Base-by-base conservation (phyloP, 2,797 vertebrate genomes). In the Platyrinchus mystaceus region DNA sequence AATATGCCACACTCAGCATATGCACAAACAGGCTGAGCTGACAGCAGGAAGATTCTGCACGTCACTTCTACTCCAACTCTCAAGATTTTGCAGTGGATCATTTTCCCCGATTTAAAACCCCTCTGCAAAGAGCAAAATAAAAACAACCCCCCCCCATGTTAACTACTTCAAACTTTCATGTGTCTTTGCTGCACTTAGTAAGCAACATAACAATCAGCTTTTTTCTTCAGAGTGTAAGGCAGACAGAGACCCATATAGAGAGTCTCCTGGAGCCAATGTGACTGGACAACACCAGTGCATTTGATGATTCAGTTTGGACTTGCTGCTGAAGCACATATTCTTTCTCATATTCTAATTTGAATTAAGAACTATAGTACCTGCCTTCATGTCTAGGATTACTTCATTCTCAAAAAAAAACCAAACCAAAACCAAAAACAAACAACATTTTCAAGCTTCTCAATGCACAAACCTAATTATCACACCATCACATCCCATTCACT, bases 1-100 rank as follows among this genome's bases (percentile, higher is more conserved):
- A 94, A 87, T 77, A 93, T 62, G 75, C 81, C 68, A 87, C 71
- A 47, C 37, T 92, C 81, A 92, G 92, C 94, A 95, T 90, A 95
- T 80, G 88, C 18, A 92, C 5, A 3, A 89, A 84, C 86, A 95
- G 70, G 74, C 95, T 94, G 93, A 95, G 75, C 60, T 92, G 92
- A 93, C 90, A 95, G 81, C 74, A 76, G 44, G 67, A 90, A 90
- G 84, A 77, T 93, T 92, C 76, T 90, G 73, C 66, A 81, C 1
- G 37, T 82, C 94, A 94, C 32, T 92, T 94, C 73, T 86, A 63
- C 43, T 90, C 85, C 77, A 91, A 43, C 47, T 70, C 66, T 75
- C 39, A 70, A 82, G 50, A 84, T 91, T 94, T 69, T 90, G 44
- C 77, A 82, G 39, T n/a, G 62, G 43, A 76, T 79, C 50, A 26